phyloP scores from a whole-genome alignment of 2,888 invertebrate species.

The Cylindroiulus punctatus region DNA sequence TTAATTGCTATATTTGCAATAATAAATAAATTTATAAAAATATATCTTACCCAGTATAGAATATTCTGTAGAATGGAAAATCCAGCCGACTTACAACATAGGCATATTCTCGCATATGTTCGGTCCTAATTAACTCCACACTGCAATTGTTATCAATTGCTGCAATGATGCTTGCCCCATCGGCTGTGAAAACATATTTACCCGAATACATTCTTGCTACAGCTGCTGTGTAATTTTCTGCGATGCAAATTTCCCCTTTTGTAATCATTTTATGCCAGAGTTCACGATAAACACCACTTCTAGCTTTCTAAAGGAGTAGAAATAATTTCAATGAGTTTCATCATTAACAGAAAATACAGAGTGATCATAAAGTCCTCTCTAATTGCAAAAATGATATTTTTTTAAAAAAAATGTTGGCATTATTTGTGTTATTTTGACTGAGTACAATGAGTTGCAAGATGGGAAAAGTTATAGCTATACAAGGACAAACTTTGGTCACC shows the following conservation, averaged over 20 bases:
- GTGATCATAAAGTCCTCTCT: neutral
- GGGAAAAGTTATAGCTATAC: no score
- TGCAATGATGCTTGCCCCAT: neutral
- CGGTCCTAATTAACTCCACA: conserved; percentile 20
- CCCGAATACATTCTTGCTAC: conserved; percentile 22
- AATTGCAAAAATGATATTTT: no score
- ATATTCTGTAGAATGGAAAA: conserved; percentile 44
- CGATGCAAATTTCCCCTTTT: neutral
- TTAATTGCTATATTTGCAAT: no score
- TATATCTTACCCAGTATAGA: conserved; percentile 30
- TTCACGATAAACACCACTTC: conserved; percentile 1
- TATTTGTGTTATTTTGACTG: no score
- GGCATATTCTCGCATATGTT: conserved; percentile 33
- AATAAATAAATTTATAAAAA: neutral
- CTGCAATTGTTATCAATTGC: neutral
- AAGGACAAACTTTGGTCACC: no score
- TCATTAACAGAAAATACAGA: neutral
- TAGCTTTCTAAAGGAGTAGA: neutral
- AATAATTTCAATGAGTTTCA: neutral
- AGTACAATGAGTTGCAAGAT: no score
- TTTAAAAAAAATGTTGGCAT: no score
- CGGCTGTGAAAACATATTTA: neutral
- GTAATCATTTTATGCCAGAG: neutral
- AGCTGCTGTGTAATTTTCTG: neutral
- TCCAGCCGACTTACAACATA: conserved; percentile 12